phyloP scores from a whole-genome alignment of 2,113 vertebrate species.

The Platichthys flesus region DNA sequence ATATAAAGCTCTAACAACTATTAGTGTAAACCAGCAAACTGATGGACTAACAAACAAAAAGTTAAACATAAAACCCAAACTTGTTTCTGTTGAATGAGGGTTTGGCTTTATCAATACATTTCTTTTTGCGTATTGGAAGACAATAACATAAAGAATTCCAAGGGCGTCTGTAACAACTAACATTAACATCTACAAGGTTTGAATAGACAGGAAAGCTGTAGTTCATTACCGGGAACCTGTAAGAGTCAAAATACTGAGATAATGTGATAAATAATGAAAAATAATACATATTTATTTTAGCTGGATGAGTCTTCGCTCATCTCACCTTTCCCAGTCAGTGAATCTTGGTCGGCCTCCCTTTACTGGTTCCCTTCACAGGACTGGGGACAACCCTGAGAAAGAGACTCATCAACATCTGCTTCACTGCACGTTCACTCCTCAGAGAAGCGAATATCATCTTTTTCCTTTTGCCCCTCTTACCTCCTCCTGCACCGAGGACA shows the following conservation, averaged over 20 bases:
- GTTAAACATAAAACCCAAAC: no score
- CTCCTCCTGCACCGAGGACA: constrained; percentile 54
- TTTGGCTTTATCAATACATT: no score
- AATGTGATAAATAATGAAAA: no score
- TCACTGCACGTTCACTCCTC: not conserved
- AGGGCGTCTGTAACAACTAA: no score
- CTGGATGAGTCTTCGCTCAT: not conserved
- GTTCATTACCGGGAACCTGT: not conserved
- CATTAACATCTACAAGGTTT: no score
- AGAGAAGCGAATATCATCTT: not conserved
- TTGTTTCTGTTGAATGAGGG: no score
- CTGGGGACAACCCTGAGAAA: constrained; percentile 7
- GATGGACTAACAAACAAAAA: no score
- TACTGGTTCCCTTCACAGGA: not conserved
- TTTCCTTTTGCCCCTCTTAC: constrained; percentile 7
- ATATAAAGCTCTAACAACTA: no score
- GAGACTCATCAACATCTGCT: not conserved
- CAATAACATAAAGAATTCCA: no score
- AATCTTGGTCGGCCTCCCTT: not conserved
- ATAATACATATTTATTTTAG: not conserved
- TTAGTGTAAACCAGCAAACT: no score
- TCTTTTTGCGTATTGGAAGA: no score
- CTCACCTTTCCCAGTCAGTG: not conserved
- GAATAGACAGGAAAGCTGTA: no score
- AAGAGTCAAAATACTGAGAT: not conserved